A percentile compares a stretch with the other conserved stretches of the same genome.
These are phyloP conservation scores for Tringa solitaria DNA, from an alignment of 2,113 vertebrate species.

Conservation along the genomic window DNA sequence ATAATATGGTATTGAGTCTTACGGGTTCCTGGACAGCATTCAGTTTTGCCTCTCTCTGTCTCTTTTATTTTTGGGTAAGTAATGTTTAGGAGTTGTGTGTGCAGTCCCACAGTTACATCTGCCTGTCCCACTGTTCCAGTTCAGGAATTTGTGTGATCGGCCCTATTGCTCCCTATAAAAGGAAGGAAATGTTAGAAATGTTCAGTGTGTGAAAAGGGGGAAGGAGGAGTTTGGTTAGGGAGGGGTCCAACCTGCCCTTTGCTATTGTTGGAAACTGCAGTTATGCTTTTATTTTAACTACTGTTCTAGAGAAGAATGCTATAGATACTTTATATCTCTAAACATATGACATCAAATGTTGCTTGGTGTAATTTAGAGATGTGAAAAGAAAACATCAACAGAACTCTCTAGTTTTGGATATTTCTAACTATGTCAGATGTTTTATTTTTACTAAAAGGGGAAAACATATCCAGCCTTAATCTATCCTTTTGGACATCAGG, in stretches of 20 bases:
- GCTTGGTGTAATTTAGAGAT: not conserved
- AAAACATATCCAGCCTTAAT: not conserved
- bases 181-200: not conserved
- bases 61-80: too few species aligned
- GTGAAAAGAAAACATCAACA: not conserved
- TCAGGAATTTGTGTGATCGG: not conserved
- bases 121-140: not conserved
- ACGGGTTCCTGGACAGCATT: not conserved
- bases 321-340: not conserved
- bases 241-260: not conserved
- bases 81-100: not conserved
- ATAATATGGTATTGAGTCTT: not conserved
- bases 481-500: not conserved
- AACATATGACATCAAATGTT: not conserved
- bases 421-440: not conserved
- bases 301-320: not conserved
- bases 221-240: not conserved
- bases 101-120: not conserved
- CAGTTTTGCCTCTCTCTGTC: not conserved
- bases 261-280: not conserved
- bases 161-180: not conserved
- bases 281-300: not conserved
- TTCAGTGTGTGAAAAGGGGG: not conserved
- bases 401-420: not conserved
- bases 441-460: not conserved